Conservation (phyloP, 2,888 invertebrate species). For the Vannuccia rotundouncinata region DNA sequence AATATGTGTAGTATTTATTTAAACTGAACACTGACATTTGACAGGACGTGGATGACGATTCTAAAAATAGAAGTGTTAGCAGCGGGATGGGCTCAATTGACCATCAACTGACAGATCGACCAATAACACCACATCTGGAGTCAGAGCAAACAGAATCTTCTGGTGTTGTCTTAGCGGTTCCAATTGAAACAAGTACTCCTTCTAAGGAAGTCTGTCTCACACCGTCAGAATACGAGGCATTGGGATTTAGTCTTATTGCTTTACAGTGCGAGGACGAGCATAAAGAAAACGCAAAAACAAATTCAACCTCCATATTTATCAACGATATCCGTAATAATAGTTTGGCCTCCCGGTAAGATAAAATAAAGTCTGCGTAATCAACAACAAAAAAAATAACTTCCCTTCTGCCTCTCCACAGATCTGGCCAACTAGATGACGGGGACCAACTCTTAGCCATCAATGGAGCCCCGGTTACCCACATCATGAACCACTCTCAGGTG, state of each 20-base stretch:
- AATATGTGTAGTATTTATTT: too few species aligned
- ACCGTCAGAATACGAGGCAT: neutral
- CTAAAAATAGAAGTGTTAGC: too few species aligned
- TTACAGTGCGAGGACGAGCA: neutral
- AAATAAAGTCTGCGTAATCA: neutral
- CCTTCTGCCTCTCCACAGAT: neutral
- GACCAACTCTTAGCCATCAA: neutral
- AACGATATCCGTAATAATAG: neutral
- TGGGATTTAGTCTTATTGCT: neutral
- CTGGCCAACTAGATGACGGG: neutral
- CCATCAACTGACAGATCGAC: too few species aligned
- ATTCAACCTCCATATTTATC: neutral
- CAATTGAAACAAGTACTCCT: too few species aligned
- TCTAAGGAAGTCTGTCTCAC: neutral
- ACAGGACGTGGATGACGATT: too few species aligned
- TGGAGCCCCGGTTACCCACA: neutral
- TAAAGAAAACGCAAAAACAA: neutral
- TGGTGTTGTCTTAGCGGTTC: too few species aligned
- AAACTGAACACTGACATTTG: too few species aligned
- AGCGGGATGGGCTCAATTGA: too few species aligned
- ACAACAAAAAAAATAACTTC: neutral
- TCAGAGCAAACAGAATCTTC: too few species aligned
- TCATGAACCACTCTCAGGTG: slow-evolving; percentile 3
- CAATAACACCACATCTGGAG: too few species aligned
- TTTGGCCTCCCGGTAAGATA: neutral